Base-by-base conservation (phyloP, 1,140 invertebrate genomes). In the Drosophila setifemur region DNA sequence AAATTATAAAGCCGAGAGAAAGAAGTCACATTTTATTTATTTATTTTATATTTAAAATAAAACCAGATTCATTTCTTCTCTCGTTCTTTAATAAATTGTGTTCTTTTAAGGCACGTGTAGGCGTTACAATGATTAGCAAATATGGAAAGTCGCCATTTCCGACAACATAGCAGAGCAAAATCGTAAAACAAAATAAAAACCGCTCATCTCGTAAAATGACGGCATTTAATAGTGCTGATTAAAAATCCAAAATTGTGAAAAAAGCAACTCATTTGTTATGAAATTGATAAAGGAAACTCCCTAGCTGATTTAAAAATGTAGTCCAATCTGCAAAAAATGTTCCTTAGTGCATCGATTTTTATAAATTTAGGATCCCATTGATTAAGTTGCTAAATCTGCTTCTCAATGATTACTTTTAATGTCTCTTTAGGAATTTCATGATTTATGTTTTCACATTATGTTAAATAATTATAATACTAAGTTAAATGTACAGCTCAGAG, bases 111-210 rank as follows among this genome's bases (percentile, higher is more conserved):
- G 33, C 53, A 26, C 18, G 11, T 55, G 52, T 69, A 40, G 58
- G 64, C 64, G 73, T 72, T 64, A 57, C 40, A 43, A 71, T 79
- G 76, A 74, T 66, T 79, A 66, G 64, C 76, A 71, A 79, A 49
- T 61, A 47, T 66, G 5, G n/a, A 44, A 33, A 44, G 14, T 35
- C 8, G 5, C n/a, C n/a, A n/a, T n/a, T n/a, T n/a, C n/a, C n/a
- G n/a, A n/a, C n/a, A n/a, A n/a, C n/a, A n/a, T n/a, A n/a, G n/a
- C n/a, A n/a, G 28, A 48, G 52, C 14, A 23, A 47, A 6, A 63
- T 39, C 12, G 11, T 7, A 35, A 35, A 40, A n/a, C 33, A 57
- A 58, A 28, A 12, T 63, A n/a, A 35, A 11, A 6, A 9, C 5
- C 23, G n/a, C 31, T 29, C n/a, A n/a, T n/a, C n/a, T n/a, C n/a